Base-by-base conservation (phyloP, 1,140 invertebrate genomes). In the Oscheius sp. region DNA sequence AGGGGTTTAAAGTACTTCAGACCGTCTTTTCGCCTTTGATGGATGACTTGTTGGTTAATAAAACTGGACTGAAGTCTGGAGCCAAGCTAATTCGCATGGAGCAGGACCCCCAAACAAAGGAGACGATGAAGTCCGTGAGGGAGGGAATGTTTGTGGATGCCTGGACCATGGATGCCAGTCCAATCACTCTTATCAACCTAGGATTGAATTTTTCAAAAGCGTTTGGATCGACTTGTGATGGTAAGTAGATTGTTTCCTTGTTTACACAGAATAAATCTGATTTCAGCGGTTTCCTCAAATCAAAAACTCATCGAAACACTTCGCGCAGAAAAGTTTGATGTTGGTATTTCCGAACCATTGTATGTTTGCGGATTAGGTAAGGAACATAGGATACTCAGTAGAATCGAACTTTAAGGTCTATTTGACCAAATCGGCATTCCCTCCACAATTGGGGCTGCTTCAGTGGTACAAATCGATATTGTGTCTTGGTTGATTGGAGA, bases 21-120 rank as follows among this genome's bases (percentile, higher is more conserved):
- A 68, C 67, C 38, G 58, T 68, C 20, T 18, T 68, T 13, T 31
- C 61, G 36, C 67, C 67, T 0, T 35, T 68, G 1, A 26, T 35
- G 3, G 67, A 68, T 59, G 52, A 58, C 36, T 32, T 13, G 4
- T 23, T 13, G 23, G 23, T 7, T 4, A 26, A 26, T 7, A 55
- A 23, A 23, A n/a, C n/a, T n/a, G 23, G 23, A 23, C 15, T 7
- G 15, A 26, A 20, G 7, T 13, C 49, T 13, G 15, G 15, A 4
- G 28, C 49, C 7, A 55, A 55, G 23, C 15, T 55, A 15, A 7
- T 55, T 23, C 7, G 4, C 15, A 7, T 13, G 7, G 7, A 7
- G 7, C 7, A 26, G 15, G 23, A 7, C 4, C 49, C 36, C 52
- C 58, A 34, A 55, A 28, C 2, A 55, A 42, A 23, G 49, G 49